Evolutionary conservation across 1,140 invertebrate genomes (phyloP).

Genomic region (Cyclargus thomasi): DNA sequence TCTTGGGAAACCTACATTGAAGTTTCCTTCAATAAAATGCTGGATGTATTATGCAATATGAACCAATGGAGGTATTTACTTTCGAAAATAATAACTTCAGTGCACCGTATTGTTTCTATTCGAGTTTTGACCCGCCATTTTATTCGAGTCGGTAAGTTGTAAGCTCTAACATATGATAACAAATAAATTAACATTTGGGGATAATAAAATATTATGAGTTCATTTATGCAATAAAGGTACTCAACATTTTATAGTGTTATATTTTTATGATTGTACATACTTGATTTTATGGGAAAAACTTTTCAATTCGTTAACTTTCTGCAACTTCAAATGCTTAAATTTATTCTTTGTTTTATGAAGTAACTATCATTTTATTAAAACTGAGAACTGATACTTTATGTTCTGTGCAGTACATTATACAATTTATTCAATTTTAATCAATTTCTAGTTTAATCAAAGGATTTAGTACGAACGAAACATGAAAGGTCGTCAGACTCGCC

Average conservation of each 20-base stretch:
- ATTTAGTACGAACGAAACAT: background rate
- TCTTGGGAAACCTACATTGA: slow-evolving; percentile 4
- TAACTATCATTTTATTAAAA: too few relatives aligned
- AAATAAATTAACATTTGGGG: background rate
- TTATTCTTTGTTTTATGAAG: too few relatives aligned
- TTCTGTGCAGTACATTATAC: too few relatives aligned
- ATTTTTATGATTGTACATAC: too few relatives aligned
- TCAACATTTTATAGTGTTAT: too few relatives aligned
- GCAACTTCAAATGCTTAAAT: too few relatives aligned
- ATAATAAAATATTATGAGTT: background rate
- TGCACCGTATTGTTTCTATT: slow-evolving; percentile 10
- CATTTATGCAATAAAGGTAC: background rate
- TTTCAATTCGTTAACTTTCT: too few relatives aligned
- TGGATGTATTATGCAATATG: background rate
- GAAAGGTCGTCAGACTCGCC: background rate
- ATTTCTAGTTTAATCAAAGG: background rate
- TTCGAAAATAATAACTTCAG: background rate
- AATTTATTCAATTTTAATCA: too few relatives aligned
- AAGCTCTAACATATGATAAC: background rate
- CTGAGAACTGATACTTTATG: too few relatives aligned
- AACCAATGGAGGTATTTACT: background rate
- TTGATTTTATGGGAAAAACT: too few relatives aligned
- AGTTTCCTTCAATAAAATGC: slow-evolving; percentile 1
- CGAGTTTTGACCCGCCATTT: background rate
- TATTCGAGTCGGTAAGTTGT: background rate